Evolutionary conservation across 1,140 invertebrate genomes (phyloP), one percentile per base, ranked within the genome.

Genomic region (Theocolax elegans): DNA sequence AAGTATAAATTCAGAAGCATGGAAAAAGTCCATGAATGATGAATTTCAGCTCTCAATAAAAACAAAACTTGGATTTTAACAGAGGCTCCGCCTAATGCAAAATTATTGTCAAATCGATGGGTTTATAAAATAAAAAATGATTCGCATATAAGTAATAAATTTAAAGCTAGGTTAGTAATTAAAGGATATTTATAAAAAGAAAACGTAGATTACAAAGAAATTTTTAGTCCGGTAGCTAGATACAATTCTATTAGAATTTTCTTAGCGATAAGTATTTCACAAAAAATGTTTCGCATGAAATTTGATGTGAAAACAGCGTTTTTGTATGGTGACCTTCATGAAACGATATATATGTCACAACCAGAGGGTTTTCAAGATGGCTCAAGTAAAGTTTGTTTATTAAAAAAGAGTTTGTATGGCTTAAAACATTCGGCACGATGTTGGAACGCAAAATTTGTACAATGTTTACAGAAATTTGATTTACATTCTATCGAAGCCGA

Each of bases 361-460:
- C 81, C 83, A 21, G 54, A 83, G 29, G 79, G 76, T 12, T 62
- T 77, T 17, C 44, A 67, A 7, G 44, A 66, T 7, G 42, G 63
- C 21, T 63, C 79, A 2, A 63, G 71, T n/a, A 69, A 38, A 44
- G 73, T 75, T 69, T 86, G 83, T 77, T 77, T 77, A 62, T 71
- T 86, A 72, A 74, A 54, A 25, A 84, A 81, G 72, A 77, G 76
- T 17, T 23, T 85, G 3, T 84, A 85, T 73, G 83, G 83, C 1
- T 66, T 86, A n/a, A 83, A 84, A 63, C 82, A 86, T 68, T 72
- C 85, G 40, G 75, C 79, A 3, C 56, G 79, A 21, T 81, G 81
- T 62, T 83, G 80, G 79, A 83, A 83, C 15, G 3, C 13, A 15
- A 74, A 21, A 60, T 73, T 40, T 48, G 71, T n/a, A 49, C 74